Percentiles rank a stretch among this genome's conserved stretches.
Conservation (phyloP, 2,113 vertebrate species). For the Nematolebias whitei region DNA sequence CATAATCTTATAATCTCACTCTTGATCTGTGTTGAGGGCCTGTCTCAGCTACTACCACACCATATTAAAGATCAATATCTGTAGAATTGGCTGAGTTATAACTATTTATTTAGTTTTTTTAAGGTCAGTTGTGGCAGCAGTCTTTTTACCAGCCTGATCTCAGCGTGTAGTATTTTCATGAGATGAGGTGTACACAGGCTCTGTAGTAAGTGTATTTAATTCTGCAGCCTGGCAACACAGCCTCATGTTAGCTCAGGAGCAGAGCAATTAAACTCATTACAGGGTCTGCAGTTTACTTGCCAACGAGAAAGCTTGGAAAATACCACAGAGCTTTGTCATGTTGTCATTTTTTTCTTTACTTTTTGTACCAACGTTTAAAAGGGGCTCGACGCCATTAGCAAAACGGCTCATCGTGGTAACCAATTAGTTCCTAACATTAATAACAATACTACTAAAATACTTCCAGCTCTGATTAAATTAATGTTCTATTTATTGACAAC, state of each 20-base stretch:
- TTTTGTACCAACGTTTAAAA: constrained; percentile 44
- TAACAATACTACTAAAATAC: neutral
- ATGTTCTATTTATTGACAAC: neutral
- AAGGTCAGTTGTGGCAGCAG: too few species aligned
- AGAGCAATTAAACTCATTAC: constrained; percentile 69
- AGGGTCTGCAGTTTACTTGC: constrained; percentile 48
- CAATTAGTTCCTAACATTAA: constrained; percentile 4
- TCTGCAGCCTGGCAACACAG: constrained; percentile 45
- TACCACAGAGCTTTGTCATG: constrained; percentile 34
- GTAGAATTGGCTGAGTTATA: too few species aligned
- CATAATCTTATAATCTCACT: too few species aligned
- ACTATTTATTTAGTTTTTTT: too few species aligned
- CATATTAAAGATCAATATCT: too few species aligned
- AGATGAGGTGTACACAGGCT: constrained; percentile 23
- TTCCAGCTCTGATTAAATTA: neutral
- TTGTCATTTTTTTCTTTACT: constrained; percentile 32
- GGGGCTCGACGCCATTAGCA: constrained; percentile 30
- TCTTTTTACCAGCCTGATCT: constrained; percentile 30
- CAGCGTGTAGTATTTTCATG: constrained; percentile 23
- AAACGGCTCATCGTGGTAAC: constrained; percentile 6
- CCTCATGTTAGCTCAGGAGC: constrained; percentile 50
- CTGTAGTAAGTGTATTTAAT: constrained; percentile 50
- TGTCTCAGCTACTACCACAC: too few species aligned
- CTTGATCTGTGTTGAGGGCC: too few species aligned
- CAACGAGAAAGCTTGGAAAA: constrained; percentile 51